Evolutionary conservation across 1,140 invertebrate species (phyloP).

Genomic region (Phocides pigmalion): DNA sequence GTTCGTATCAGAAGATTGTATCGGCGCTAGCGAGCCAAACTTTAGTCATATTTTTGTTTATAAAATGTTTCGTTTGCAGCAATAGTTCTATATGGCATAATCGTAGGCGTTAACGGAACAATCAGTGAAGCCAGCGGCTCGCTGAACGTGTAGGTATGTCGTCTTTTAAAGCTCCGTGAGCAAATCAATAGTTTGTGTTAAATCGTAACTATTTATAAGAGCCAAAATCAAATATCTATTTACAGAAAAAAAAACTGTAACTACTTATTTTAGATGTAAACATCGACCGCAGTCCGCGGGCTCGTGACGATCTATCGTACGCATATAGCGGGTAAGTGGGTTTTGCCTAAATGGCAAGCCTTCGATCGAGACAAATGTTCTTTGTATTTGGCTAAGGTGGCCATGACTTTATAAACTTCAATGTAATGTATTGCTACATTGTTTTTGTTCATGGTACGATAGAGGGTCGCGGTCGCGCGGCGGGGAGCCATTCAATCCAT

Average conservation of each 20-base stretch:
- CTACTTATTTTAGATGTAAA: conserved; percentile 14
- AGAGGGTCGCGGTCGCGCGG: conserved; percentile 43
- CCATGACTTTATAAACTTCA: not conserved
- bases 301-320: conserved; percentile 1
- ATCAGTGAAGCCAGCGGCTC: not conserved
- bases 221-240: conserved; percentile 25
- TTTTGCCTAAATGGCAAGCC: not conserved
- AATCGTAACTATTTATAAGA: conserved; percentile 21
- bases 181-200: conserved; percentile 13
- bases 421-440: not conserved
- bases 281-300: not conserved
- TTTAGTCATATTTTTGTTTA: conserved; percentile 16
- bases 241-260: conserved; percentile 18
- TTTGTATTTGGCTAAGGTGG: not conserved
- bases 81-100: conserved; percentile 1
- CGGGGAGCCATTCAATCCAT: not conserved
- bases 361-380: not conserved
- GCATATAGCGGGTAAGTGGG: not conserved
- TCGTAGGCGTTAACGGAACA: conserved; percentile 3
- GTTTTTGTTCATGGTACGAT: not conserved
- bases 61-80: conserved; percentile 9
- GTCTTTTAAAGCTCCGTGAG: conserved; percentile 12
- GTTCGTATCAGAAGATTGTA: not conserved
- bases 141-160: not conserved
- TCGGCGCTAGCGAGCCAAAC: conserved; percentile 18